A percentile compares a stretch with the other conserved stretches of the same genome.
Conservation (phyloP, 35 echinoderm and acorn worm genomes). For the Patiria miniata region DNA sequence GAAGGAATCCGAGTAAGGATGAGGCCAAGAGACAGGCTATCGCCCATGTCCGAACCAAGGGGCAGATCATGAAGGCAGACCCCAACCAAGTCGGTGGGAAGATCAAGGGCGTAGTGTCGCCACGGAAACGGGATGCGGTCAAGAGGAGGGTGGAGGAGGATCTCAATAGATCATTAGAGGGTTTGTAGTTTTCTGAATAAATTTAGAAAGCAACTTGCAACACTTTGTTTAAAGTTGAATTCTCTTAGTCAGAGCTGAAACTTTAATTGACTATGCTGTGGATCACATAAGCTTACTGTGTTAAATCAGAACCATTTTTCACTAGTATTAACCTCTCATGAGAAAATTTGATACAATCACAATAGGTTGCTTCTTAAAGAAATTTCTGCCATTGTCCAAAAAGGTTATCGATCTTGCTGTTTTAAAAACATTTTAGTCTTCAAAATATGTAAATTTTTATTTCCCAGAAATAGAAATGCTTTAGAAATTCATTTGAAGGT, state of each 20-base stretch:
- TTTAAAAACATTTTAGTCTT: too few species aligned
- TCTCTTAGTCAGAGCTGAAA: neutral
- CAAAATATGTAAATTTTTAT: too few species aligned
- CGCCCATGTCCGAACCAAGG: slow-evolving; percentile 66
- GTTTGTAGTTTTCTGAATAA: neutral
- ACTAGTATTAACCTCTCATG: too few species aligned
- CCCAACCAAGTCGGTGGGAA: slow-evolving; percentile 59
- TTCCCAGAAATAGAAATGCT: too few species aligned
- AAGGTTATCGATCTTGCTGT: too few species aligned
- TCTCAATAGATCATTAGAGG: neutral
- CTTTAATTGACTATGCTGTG: neutral
- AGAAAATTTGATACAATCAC: too few species aligned
- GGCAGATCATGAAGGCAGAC: slow-evolving; percentile 69
- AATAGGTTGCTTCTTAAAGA: too few species aligned
- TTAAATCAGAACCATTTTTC: too few species aligned
- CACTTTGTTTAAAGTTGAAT: neutral
- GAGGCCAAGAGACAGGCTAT: slow-evolving; percentile 51
- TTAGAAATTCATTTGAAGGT: too few species aligned
- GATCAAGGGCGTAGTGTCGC: slow-evolving; percentile 33
- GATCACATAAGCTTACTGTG: neutral
- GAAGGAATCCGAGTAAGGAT: slow-evolving; percentile 30
- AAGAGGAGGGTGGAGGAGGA: slow-evolving; percentile 69
- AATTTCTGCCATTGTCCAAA: too few species aligned
- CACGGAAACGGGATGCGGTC: slow-evolving; percentile 44
- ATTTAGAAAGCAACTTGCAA: neutral